Evolutionary conservation across 1,140 invertebrate species (phyloP), one percentile per base, ranked within the genome.

Genomic region (Trichonephila inaurata): DNA sequence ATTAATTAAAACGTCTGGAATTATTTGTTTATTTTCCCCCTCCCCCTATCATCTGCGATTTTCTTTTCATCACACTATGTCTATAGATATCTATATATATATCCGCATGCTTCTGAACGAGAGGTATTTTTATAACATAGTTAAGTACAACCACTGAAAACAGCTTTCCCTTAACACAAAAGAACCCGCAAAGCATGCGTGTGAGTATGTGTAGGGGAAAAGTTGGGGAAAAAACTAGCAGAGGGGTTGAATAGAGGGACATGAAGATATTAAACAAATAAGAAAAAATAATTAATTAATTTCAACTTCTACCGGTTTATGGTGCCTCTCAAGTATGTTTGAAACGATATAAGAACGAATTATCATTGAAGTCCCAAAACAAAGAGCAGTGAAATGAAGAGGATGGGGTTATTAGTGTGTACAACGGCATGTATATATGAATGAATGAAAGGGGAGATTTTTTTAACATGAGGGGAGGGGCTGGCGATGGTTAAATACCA

Each of bases 1-100:
- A 92, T 92, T 92, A 92, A 92, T 92, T 92, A 92, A 92, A 92
- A 92, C 83, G 91, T 92, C 81, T 92, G 91, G 91, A 86, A 92
- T 66, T 87, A 92, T 92, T 92, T 86, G 24, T 89, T 89, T 92
- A 85, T 92, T 92, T 51, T 87, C 40, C 77, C 69, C 58, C 28
- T n/a, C n/a, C 77, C 60, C 44, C 58, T 14, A 24, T 92, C 69
- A 85, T 92, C 72, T 72, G 12, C 66, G 21, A 28, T 89, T 51
- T 72, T 91, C 40, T 82, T 62, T 77, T 91, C 58, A 82, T 91
- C 89, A 62, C 89, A 89, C 88, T 69, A 66, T 88, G 62, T 62
- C 58, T 85, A 85, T 85, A 85, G 83, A 60, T 85, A 85, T 85
- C 83, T 85, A n/a, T 91, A 91, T 91, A 91, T 91, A 82, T 91